Conservation (phyloP, 92 coral and sea anemone species). For the Siderastrea radians region DNA sequence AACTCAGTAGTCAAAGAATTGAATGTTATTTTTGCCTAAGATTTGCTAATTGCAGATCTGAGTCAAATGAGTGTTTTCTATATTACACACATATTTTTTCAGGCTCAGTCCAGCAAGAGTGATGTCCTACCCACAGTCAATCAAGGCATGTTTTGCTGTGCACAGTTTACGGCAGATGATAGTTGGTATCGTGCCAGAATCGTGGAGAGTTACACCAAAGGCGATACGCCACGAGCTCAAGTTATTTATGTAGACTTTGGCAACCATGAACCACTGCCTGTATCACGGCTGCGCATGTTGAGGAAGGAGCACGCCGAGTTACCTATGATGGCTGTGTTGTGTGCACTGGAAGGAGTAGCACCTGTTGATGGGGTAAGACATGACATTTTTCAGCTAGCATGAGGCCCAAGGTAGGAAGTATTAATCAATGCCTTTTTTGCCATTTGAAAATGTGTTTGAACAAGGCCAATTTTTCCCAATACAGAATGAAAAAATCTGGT, state of each 20-base stretch:
- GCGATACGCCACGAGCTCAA: constrained; percentile 52
- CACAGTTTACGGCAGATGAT: constrained; percentile 82
- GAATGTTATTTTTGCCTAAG: neutral
- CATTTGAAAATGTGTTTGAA: too few species aligned
- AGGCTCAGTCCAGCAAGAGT: neutral
- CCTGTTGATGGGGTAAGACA: constrained; percentile 53
- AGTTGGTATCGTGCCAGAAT: constrained; percentile 88
- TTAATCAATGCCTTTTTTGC: too few species aligned
- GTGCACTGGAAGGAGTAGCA: constrained; percentile 80
- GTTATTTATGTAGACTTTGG: constrained; percentile 95
- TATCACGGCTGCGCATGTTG: constrained; percentile 71
- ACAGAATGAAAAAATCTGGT: too few species aligned
- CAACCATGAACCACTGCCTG: constrained; percentile 78
- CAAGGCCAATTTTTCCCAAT: too few species aligned
- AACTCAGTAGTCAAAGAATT: too few species aligned
- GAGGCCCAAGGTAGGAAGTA: too few species aligned
- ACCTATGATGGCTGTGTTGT: constrained; percentile 87
- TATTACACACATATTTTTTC: neutral
- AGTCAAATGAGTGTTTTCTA: neutral
- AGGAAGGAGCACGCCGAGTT: constrained; percentile 76
- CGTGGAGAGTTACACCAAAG: constrained; percentile 34
- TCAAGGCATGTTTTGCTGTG: constrained; percentile 84
- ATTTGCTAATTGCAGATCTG: too few species aligned
- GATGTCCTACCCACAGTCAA: constrained; percentile 7
- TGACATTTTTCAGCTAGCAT: too few species aligned